Evolutionary conservation across 2,888 invertebrate genomes (phyloP).

Genomic region (Eretmocerus hayati): DNA sequence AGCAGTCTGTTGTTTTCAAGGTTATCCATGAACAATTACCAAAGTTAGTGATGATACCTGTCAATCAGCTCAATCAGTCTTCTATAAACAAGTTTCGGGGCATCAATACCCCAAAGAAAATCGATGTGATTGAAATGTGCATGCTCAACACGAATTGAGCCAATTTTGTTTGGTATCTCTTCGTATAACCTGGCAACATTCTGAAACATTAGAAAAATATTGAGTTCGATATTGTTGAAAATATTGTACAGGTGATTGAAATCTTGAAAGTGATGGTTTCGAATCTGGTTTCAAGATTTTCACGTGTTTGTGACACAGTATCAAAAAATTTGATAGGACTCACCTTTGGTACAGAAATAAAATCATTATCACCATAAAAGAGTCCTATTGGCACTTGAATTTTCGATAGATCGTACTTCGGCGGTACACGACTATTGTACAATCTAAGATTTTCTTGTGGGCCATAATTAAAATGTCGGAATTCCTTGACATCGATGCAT

Average conservation of each 20-base stretch:
- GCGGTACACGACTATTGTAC: conserved; percentile 56
- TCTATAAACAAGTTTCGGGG: conserved; percentile 54
- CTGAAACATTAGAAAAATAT: conserved; percentile 29
- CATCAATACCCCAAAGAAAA: conserved; percentile 62
- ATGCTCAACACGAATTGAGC: conserved; percentile 52
- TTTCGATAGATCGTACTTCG: conserved; percentile 57
- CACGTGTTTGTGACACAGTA: too few relatives aligned
- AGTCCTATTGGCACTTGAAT: conserved; percentile 59
- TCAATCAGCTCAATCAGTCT: conserved; percentile 48
- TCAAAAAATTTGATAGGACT: too few relatives aligned
- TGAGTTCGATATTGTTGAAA: conserved; percentile 1
- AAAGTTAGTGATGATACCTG: too few relatives aligned
- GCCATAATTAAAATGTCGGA: conserved; percentile 68
- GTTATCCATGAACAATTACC: too few relatives aligned
- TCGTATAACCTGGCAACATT: conserved; percentile 56
- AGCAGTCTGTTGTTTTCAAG: too few relatives aligned
- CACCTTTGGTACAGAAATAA: conserved; percentile 50
- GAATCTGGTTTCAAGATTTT: too few relatives aligned
- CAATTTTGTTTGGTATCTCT: conserved; percentile 51
- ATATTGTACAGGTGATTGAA: conserved; percentile 53
- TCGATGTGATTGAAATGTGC: conserved; percentile 68
- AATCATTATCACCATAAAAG: conserved; percentile 65
- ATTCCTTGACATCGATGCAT: conserved; percentile 54
- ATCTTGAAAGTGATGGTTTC: not conserved
- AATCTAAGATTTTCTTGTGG: conserved; percentile 50